A percentile compares a stretch with the other conserved stretches of the same genome.
These are phyloP conservation scores for Meriones psammophilus DNA, from an alignment of 2,797 vertebrate species.

Conservation along the genomic window DNA sequence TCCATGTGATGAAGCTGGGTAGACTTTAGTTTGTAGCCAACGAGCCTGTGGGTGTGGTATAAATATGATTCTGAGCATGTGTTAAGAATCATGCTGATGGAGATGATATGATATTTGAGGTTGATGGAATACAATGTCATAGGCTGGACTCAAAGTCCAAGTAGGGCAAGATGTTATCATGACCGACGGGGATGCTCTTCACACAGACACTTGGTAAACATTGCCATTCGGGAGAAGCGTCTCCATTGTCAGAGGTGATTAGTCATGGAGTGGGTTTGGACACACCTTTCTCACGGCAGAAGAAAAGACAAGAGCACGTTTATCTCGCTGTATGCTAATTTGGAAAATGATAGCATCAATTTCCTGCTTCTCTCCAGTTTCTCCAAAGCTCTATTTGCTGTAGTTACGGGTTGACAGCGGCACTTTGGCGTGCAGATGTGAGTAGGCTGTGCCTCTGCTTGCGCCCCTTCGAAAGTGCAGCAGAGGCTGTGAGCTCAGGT, in stretches of 20 bases:
- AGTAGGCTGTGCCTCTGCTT: not conserved
- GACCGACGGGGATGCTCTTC: slow-evolving; percentile 42
- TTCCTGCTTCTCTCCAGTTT: not conserved
- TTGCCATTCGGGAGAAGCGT: not conserved
- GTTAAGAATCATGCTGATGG: not conserved
- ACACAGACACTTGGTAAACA: not conserved
- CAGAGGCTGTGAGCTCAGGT: not conserved
- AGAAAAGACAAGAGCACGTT: not conserved
- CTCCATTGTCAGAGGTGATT: not conserved
- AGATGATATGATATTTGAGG: not conserved
- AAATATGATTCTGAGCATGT: not conserved
- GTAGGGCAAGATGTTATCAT: not conserved
- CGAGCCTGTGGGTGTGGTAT: not conserved
- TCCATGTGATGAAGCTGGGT: not conserved
- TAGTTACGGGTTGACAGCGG: not conserved
- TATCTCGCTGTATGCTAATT: not conserved
- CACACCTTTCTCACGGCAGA: not conserved
- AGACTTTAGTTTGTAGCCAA: not conserved
- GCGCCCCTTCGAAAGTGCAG: not conserved
- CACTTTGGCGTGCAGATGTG: not conserved
- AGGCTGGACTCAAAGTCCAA: not conserved
- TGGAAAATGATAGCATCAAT: not conserved
- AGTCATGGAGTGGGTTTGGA: fast-evolving
- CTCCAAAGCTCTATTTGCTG: not conserved
- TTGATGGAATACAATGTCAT: not conserved